Conservation (phyloP, 37 sponge, comb jelly and placozoan species). For the Chondrilla cf. caribensis region DNA sequence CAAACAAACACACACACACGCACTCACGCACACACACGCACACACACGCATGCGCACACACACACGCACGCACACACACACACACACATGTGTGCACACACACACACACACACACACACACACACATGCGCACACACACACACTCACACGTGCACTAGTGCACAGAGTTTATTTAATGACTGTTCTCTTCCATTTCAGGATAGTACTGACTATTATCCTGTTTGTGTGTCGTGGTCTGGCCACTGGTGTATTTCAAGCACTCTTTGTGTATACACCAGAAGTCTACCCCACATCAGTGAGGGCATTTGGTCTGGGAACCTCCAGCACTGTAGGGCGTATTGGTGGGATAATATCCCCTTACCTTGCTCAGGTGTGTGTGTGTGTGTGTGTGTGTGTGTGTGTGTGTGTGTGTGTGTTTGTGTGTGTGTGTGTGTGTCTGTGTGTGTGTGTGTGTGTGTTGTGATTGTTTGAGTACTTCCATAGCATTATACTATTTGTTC, state of each 20-base stretch:
- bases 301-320: conserved; percentile 52
- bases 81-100: too few relatives aligned
- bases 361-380: conserved; percentile 56
- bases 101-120: too few relatives aligned
- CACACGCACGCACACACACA: conserved; percentile 29
- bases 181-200: too few relatives aligned
- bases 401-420: too few relatives aligned
- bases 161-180: too few relatives aligned
- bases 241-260: conserved; percentile 74
- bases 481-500: too few relatives aligned
- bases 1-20: too few relatives aligned
- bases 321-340: conserved; percentile 46
- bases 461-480: too few relatives aligned
- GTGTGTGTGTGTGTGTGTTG: too few relatives aligned
- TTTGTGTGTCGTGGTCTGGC: conserved; percentile 55
- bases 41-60: not conserved
- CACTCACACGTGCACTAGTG: not conserved
- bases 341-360: conserved; percentile 73
- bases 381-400: too few relatives aligned
- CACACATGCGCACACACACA: too few relatives aligned
- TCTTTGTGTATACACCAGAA: conserved; percentile 82
- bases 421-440: too few relatives aligned
- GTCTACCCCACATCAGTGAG: conserved; percentile 73
- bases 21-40: not conserved
- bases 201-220: conserved; percentile 53